A percentile compares a stretch with the other conserved stretches of the same genome.
These are phyloP conservation scores for Notechis scutatus DNA, from an alignment of 2,113 vertebrate genomes.

Conservation along the genomic window DNA sequence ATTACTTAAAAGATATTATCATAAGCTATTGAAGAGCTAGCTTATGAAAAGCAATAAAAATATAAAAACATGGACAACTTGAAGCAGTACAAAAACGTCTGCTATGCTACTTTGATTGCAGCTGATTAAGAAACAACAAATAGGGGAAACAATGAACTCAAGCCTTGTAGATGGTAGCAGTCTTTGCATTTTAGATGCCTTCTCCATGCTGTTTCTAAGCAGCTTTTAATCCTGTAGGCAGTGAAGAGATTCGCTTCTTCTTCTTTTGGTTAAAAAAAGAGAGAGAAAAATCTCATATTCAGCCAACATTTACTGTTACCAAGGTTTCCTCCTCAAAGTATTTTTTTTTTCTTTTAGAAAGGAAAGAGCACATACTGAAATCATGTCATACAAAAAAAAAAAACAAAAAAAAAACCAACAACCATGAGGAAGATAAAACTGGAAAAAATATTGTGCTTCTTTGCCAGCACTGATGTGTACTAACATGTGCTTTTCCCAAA, in stretches of 20 bases:
- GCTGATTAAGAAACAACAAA: not conserved
- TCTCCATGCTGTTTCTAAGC: slow-evolving; percentile 2
- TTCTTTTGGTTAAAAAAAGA: not conserved
- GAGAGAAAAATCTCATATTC: slow-evolving; percentile 42
- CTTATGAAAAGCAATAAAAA: not conserved
- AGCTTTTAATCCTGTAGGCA: slow-evolving; percentile 27
- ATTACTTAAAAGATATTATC: not conserved
- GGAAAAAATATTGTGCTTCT: not conserved
- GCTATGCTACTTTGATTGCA: not conserved
- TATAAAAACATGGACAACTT: not conserved
- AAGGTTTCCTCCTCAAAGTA: slow-evolving; percentile 55
- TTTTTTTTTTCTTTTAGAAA: slow-evolving; percentile 21
- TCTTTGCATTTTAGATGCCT: slow-evolving; percentile 18
- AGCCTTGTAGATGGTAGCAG: slow-evolving; percentile 5
- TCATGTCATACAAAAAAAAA: not conserved
- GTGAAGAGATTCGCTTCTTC: not conserved
- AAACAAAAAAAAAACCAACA: not conserved
- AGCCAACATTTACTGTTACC: slow-evolving; percentile 46
- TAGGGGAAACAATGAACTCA: not conserved
- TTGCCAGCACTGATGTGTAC: not conserved
- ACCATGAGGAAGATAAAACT: not conserved
- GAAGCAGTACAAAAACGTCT: not conserved
- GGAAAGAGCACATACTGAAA: slow-evolving; percentile 4
- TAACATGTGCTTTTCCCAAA: not conserved
- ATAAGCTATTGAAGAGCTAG: not conserved